Evolutionary conservation across 2,888 invertebrate species (phyloP).

Genomic region (Pyrocoelia pectoralis): DNA sequence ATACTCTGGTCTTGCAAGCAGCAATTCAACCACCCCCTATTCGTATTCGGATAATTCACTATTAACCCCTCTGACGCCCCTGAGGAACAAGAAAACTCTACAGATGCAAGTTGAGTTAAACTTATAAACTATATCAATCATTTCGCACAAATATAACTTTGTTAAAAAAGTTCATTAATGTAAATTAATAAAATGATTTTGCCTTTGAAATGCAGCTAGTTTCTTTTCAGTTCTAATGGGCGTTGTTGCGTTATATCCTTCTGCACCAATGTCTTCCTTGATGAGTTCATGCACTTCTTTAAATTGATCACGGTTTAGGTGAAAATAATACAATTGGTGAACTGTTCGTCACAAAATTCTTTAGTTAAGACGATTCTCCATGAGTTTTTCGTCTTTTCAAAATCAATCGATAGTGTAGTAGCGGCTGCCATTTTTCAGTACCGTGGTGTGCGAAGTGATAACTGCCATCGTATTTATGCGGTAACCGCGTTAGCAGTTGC

Average conservation of each 20-base stretch:
- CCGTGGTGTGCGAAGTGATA: slow-evolving; percentile 14
- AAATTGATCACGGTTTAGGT: slow-evolving; percentile 2
- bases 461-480: slow-evolving; percentile 3
- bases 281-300: slow-evolving; percentile 1
- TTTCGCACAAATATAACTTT: slow-evolving; percentile 3
- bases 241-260: background rate
- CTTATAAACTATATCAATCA: background rate
- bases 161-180: background rate
- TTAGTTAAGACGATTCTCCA: background rate
- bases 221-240: background rate
- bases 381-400: background rate
- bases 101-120: background rate
- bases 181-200: background rate
- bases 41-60: background rate
- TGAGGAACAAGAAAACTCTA: background rate
- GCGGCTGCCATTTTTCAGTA: no score
- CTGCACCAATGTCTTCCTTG: background rate
- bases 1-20: slow-evolving; percentile 8
- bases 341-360: background rate
- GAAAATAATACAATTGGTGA: background rate
- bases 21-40: background rate
- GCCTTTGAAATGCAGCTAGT: background rate
- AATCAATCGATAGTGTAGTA: slow-evolving; percentile 11
- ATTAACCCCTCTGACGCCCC: background rate
- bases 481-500: no score